Base-by-base conservation (phyloP, 2,888 invertebrate species). In the Deilephila elpenor region DNA sequence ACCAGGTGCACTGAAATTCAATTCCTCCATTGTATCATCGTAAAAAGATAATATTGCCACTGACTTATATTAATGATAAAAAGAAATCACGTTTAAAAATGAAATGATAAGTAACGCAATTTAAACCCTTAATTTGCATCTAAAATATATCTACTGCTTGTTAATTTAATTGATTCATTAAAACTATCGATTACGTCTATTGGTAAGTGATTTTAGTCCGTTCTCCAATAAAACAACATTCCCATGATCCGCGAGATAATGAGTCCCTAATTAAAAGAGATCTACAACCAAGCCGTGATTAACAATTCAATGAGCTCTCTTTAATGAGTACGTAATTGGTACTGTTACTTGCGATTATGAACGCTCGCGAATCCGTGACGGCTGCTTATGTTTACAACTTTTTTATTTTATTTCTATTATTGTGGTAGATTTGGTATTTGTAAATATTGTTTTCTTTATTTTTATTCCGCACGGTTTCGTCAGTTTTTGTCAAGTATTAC, bases 231-330 rank as follows among this genome's bases (percentile, higher is more conserved):
- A 67, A 67, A 6, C 44, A 67, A 51, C 25, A 67, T 67, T 51
- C 67, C 67, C 67, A 73, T 61, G 73, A 70, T 60, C 73, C 75
- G 75, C 79, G 75, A 73, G 74, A 76, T 75, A 76, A 73, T 61
- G n/a, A n/a, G 51, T 25, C 75, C 74, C 77, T 77, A 75, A 77
- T 74, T 73, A 73, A 74, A 73, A 71, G 20, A 60, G 60, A 59
- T 70, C 74, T 74, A 56, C 19, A 74, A 77, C 75, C 76, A 76
- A 70, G 73, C 78, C 73, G 64, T 73, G 72, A 87, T 87, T 84
- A 85, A 83, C 83, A 86, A 87, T 86, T 87, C 88, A 88, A 89
- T 84, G 82, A 85, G 84, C 79, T 83, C 79, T 82, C 82, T 82
- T 14, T 86, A 87, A 86, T 84, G 80, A 85, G 85, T 75, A 76